Evolutionary conservation across 1,140 invertebrate genomes (phyloP).

Genomic region (Rhagoletis pomonella): DNA sequence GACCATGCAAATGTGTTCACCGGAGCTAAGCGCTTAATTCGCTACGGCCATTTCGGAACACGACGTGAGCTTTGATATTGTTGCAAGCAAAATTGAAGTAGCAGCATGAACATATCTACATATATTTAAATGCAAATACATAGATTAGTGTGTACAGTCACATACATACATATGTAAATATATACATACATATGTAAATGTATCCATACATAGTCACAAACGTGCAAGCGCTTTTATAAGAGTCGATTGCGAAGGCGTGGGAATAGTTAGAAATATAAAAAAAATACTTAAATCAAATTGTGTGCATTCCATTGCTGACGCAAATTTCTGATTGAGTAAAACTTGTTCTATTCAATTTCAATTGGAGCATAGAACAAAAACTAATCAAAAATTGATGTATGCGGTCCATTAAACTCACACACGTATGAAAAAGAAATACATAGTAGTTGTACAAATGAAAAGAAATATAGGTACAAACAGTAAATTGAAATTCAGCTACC

Average conservation of each 20-base stretch:
- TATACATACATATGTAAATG: not conserved
- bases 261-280: not conserved
- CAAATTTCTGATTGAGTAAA: not conserved
- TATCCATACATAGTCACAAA: not conserved
- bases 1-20: slow-evolving; percentile 24
- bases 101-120: not conserved
- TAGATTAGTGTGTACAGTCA: not conserved
- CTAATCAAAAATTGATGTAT: slow-evolving; percentile 42
- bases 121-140: no score
- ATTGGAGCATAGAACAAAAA: slow-evolving; percentile 16
- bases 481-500: not conserved
- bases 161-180: not conserved
- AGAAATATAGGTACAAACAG: not conserved
- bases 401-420: not conserved
- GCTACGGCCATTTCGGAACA: not conserved
- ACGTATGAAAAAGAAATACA: not conserved
- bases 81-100: not conserved
- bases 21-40: slow-evolving; percentile 8
- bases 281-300: no score
- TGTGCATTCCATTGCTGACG: not conserved
- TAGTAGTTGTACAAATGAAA: not conserved
- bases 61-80: not conserved
- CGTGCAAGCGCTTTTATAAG: not conserved
- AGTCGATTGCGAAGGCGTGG: not conserved
- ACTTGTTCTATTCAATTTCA: not conserved